A percentile compares a stretch with the other conserved stretches of the same genome.
These are phyloP conservation scores for Drosophila limbata DNA, from an alignment of 2,888 invertebrate genomes.

Conservation along the genomic window DNA sequence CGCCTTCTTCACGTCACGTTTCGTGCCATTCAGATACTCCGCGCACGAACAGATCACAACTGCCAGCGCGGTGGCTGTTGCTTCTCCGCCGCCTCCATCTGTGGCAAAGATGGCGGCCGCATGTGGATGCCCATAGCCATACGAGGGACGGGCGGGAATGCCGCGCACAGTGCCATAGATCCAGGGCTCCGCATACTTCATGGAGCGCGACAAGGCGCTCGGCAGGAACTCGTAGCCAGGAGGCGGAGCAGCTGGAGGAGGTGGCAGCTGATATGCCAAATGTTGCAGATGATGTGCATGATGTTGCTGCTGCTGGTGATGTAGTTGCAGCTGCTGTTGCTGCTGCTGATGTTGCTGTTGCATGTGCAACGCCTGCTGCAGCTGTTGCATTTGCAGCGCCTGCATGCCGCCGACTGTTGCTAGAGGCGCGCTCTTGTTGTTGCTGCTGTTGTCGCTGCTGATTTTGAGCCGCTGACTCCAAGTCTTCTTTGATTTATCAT, in stretches of 20 bases:
- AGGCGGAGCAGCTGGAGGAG: conserved; percentile 51
- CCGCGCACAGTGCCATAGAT: conserved; percentile 91
- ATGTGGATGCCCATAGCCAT: conserved; percentile 68
- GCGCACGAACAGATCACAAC: conserved; percentile 93
- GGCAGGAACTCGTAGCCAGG: conserved; percentile 85
- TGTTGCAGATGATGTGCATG: conserved; percentile 53
- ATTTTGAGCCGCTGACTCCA: conserved; percentile 90
- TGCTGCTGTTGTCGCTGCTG: conserved; percentile 83
- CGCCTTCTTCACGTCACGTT: conserved; percentile 90
- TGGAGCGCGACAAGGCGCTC: conserved; percentile 90
- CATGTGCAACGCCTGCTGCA: conserved; percentile 52
- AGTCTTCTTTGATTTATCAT: conserved; percentile 87
- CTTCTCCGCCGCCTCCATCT: conserved; percentile 22
- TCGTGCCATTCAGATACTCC: conserved; percentile 92
- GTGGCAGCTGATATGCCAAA: conserved; percentile 62
- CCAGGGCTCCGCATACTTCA: conserved; percentile 95
- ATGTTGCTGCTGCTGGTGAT: conserved; percentile 62
- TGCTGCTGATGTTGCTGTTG: conserved; percentile 84
- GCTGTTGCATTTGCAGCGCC: conserved; percentile 69
- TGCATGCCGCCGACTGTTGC: conserved; percentile 66
- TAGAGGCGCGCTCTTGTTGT: conserved; percentile 84
- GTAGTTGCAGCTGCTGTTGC: conserved; percentile 62
- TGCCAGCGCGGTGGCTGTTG: conserved; percentile 86
- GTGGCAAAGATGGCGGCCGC: conserved; percentile 77
- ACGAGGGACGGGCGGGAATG: conserved; percentile 86